Evolutionary conservation across 2,113 vertebrate species (phyloP).

Genomic region (Recurvirostra avosetta): DNA sequence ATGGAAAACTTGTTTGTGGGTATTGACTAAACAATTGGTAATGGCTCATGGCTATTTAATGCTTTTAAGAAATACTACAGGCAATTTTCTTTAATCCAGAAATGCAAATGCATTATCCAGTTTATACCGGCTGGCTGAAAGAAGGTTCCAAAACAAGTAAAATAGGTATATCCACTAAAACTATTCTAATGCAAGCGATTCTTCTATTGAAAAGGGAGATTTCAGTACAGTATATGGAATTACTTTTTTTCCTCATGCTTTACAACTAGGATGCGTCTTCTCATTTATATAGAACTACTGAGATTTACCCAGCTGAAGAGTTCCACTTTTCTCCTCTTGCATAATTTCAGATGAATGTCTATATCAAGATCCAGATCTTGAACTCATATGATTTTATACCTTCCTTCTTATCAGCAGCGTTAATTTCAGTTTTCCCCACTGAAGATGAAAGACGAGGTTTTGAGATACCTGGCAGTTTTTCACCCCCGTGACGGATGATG

Average conservation of each 20-base stretch:
- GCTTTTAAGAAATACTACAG: neutral
- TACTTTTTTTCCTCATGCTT: neutral
- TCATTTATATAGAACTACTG: neutral
- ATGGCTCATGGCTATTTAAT: neutral
- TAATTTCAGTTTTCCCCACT: neutral
- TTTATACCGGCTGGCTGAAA: neutral
- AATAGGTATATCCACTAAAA: neutral
- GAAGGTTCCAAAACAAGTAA: neutral
- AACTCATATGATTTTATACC: neutral
- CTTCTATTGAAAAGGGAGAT: neutral
- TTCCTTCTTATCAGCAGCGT: neutral
- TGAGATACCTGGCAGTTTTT: neutral
- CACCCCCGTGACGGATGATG: neutral
- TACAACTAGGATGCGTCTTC: neutral
- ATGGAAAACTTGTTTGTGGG: neutral
- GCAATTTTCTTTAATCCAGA: neutral
- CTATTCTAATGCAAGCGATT: neutral
- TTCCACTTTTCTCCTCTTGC: neutral
- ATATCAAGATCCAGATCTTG: neutral
- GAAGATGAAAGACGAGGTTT: neutral
- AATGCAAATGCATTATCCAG: neutral
- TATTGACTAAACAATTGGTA: neutral
- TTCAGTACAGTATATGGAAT: neutral
- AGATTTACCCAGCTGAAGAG: neutral
- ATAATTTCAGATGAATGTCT: neutral